Evolutionary conservation across 2,113 vertebrate species (phyloP).

Genomic region (Vulpes lagopus): DNA sequence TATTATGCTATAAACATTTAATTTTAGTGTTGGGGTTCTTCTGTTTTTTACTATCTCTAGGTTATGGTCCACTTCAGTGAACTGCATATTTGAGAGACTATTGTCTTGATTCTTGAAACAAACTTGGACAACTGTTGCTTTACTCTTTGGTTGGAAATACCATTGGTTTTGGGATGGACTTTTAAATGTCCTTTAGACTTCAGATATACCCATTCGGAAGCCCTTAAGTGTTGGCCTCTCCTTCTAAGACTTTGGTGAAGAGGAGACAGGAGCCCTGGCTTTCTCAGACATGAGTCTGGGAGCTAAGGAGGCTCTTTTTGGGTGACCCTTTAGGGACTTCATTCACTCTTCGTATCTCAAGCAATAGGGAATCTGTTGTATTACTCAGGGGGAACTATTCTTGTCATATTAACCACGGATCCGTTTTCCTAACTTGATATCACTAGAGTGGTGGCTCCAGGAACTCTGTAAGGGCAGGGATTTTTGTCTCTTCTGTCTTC

Average conservation of each 20-base stretch:
- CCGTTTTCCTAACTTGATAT: slow-evolving; percentile 10
- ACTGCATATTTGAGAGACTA: slow-evolving; percentile 52
- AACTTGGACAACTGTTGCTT: neutral
- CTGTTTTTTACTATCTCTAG: neutral
- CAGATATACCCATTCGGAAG: neutral
- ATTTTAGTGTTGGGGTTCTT: slow-evolving; percentile 40
- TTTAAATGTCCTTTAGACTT: neutral
- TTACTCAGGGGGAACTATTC: neutral
- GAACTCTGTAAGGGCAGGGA: neutral
- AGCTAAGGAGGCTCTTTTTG: neutral
- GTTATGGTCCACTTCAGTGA: slow-evolving; percentile 10
- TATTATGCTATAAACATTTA: slow-evolving; percentile 30
- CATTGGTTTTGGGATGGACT: neutral
- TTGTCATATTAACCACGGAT: slow-evolving; percentile 3
- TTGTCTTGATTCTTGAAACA: slow-evolving; percentile 35
- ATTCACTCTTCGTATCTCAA: neutral
- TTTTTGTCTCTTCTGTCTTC: slow-evolving; percentile 49
- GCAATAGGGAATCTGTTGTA: neutral
- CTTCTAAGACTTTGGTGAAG: neutral
- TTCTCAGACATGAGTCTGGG: neutral
- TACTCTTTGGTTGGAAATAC: neutral
- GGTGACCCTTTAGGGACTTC: neutral
- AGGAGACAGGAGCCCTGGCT: neutral
- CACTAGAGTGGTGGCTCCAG: neutral
- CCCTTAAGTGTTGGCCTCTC: neutral